These are phyloP conservation scores for Rhinella marina DNA, from an alignment of 2,797 vertebrate species.

Conservation along the genomic window DNA sequence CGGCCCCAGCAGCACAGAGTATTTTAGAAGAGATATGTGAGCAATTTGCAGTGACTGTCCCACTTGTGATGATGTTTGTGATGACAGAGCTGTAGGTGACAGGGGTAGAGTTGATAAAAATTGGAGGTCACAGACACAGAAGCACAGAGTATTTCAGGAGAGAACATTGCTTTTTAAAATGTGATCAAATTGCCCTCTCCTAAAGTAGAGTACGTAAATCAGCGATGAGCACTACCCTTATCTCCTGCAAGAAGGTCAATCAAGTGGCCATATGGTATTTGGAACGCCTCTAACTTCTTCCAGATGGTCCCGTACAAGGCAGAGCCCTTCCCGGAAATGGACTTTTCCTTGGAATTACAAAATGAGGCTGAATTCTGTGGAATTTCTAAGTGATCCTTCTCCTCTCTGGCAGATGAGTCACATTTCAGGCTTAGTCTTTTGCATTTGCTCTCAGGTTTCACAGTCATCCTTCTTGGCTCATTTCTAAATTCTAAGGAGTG, in stretches of 20 bases:
- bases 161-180: background rate
- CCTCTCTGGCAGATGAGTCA: background rate
- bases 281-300: background rate
- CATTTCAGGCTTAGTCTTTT: background rate
- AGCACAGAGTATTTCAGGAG: constrained; percentile 12
- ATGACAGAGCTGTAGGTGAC: background rate
- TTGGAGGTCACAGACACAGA: background rate
- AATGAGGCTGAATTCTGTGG: background rate
- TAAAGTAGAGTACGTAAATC: background rate
- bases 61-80: background rate
- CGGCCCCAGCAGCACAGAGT: background rate
- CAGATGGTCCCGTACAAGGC: background rate
- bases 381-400: background rate
- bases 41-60: background rate
- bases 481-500: too few relatives aligned
- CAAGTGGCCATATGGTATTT: background rate
- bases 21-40: background rate
- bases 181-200: background rate
- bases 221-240: background rate
- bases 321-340: background rate
- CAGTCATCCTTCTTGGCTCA: background rate
- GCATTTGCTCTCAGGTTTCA: too few relatives aligned
- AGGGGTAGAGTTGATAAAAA: background rate
- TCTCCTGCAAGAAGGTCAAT: background rate
- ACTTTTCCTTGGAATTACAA: background rate